Evolutionary conservation across 2,888 invertebrate genomes (phyloP), one percentile per base, ranked within the genome.

Genomic region (Octonoba sinensis): DNA sequence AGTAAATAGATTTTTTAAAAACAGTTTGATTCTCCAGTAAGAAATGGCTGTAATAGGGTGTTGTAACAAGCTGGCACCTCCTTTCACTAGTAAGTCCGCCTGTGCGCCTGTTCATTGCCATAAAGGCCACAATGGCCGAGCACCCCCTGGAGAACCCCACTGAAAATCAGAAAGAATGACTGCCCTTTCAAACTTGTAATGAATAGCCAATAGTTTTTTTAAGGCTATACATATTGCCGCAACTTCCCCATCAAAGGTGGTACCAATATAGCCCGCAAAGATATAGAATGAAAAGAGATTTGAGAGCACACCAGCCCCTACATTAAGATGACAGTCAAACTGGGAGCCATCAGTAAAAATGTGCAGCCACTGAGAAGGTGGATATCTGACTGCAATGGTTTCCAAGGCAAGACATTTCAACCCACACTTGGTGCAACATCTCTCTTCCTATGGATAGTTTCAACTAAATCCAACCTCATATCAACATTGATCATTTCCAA

Each of bases 321-420:
- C 60, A 27, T 60, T 60, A 27, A 60, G n/a, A 60, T 60, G 27
- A 27, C 60, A 60, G 27, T 60, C 60, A 60, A 60, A 24, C 60
- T 60, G 60, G 3, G 13, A 60, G 6, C 27, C 24, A 27, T 27
- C 15, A 27, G 60, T 60, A 60, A 60, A 60, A 60, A 60, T 60
- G 0, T 24, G 60, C 27, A 27, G 27, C 27, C 60, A 27, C 27
- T 60, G 27, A 60, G 27, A 27, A 27, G 24, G 60, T 60, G 60
- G 60, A 60, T 60, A 27, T 60, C 24, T 60, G 36, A 24, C 27
- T n/a, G 60, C 60, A 60, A 60, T 60, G 12, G 24, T 60, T 16
- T 60, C 60, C 27, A 60, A 24, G n/a, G 27, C 60, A 6, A 24
- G 60, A 12, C 3, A 24, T 60, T 60, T 60, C 27, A 56, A 18